Conservation (phyloP, 1,140 invertebrate genomes). For the Fopius arisanus region DNA sequence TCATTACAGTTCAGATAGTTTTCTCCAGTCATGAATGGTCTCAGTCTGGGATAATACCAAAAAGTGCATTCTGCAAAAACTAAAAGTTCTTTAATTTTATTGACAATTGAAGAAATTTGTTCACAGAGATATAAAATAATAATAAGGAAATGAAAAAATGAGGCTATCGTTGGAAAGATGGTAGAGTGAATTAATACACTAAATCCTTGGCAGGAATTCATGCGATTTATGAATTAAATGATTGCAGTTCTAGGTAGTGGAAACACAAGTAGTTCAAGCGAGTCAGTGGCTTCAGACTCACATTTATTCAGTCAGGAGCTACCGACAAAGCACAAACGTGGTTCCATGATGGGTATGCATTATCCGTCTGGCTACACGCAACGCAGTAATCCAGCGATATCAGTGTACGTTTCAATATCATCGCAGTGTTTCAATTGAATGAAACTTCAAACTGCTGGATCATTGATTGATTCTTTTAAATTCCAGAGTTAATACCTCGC, state of each 20-base stretch:
- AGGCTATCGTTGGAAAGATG: too few relatives aligned
- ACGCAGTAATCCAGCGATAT: slow-evolving; percentile 50
- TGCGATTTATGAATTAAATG: background rate
- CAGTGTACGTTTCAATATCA: slow-evolving; percentile 45
- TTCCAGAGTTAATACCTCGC: slow-evolving; percentile 50
- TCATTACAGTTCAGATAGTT: too few relatives aligned
- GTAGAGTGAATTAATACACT: too few relatives aligned
- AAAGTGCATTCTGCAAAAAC: too few relatives aligned
- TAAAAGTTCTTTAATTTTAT: too few relatives aligned
- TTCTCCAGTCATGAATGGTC: too few relatives aligned
- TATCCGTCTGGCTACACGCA: slow-evolving; percentile 49
- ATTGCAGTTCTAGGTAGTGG: slow-evolving; percentile 48
- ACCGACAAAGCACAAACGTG: slow-evolving; percentile 54
- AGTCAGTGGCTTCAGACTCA: slow-evolving; percentile 72
- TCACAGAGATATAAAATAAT: too few relatives aligned
- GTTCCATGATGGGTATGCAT: slow-evolving; percentile 48
- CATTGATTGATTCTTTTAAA: slow-evolving; percentile 23
- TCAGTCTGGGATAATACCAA: too few relatives aligned
- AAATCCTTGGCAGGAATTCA: too few relatives aligned
- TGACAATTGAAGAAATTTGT: too few relatives aligned
- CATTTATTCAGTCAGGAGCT: slow-evolving; percentile 49
- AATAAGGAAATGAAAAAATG: too few relatives aligned
- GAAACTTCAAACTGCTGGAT: too few relatives aligned
- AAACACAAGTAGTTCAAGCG: slow-evolving; percentile 77
- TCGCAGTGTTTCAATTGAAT: background rate